phyloP scores from a whole-genome alignment of 2,113 vertebrate genomes.

The Hiodon alosoides region DNA sequence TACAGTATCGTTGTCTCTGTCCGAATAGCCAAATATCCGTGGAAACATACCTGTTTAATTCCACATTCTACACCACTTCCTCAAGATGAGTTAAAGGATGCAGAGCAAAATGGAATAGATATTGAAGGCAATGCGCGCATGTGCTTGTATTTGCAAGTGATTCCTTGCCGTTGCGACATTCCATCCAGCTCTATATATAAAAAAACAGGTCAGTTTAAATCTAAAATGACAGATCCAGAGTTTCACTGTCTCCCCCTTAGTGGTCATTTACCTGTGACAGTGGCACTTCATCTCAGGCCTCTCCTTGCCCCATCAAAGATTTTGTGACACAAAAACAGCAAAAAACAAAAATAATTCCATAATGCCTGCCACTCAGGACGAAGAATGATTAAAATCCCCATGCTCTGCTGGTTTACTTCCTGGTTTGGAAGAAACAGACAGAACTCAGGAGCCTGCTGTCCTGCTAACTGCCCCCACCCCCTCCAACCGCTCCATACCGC shows the following conservation, averaged over 20 bases:
- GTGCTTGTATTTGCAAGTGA: too few species aligned
- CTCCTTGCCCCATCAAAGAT: slow-evolving; percentile 17
- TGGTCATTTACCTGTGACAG: slow-evolving; percentile 59
- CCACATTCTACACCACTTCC: too few species aligned
- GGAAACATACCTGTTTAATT: too few species aligned
- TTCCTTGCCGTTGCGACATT: too few species aligned
- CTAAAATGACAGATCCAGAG: slow-evolving; percentile 37
- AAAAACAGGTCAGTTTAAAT: too few species aligned
- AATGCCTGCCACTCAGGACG: slow-evolving; percentile 1
- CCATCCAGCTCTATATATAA: too few species aligned
- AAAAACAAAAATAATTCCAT: slow-evolving; percentile 20
- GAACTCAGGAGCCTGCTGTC: neutral
- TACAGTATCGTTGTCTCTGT: too few species aligned
- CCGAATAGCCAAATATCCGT: too few species aligned
- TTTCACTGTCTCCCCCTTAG: slow-evolving; percentile 44
- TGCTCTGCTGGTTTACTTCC: neutral
- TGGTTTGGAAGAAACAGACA: neutral
- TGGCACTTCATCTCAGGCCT: slow-evolving; percentile 38
- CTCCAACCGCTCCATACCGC: slow-evolving; percentile 26
- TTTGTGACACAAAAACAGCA: neutral
- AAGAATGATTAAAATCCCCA: slow-evolving; percentile 18
- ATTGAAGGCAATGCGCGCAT: too few species aligned
- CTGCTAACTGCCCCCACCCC: slow-evolving; percentile 1
- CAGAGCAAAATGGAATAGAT: too few species aligned
- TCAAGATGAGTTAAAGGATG: too few species aligned